A percentile compares a stretch with the other conserved stretches of the same genome.
phyloP scores from a whole-genome alignment of 1,140 invertebrate genomes.

The Diabrotica virgifera region DNA sequence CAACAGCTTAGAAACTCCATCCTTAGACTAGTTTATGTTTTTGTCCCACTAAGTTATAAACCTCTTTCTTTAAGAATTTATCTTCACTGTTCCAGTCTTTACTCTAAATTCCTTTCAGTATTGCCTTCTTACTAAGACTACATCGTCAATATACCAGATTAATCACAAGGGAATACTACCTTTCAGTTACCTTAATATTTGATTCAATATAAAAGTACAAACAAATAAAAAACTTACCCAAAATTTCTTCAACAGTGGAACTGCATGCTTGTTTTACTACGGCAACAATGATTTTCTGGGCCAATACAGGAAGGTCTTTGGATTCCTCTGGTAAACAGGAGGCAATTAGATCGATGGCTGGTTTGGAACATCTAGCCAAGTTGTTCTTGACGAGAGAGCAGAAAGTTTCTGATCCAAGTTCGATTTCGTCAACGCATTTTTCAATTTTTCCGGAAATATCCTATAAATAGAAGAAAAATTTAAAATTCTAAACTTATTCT shows the following conservation, averaged over 20 bases:
- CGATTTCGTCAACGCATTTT: slow-evolving; percentile 18
- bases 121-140: too few relatives aligned
- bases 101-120: too few relatives aligned
- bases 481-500: not conserved
- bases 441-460: slow-evolving; percentile 14
- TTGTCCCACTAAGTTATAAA: too few relatives aligned
- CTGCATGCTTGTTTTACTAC: slow-evolving; percentile 18
- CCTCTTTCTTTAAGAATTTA: too few relatives aligned
- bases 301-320: slow-evolving; percentile 19
- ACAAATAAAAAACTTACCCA: slow-evolving; percentile 19
- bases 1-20: too few relatives aligned
- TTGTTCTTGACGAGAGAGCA: slow-evolving; percentile 25
- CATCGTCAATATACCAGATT: too few relatives aligned
- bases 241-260: slow-evolving; percentile 24
- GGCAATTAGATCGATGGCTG: slow-evolving; percentile 11
- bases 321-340: slow-evolving; percentile 23
- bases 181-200: too few relatives aligned
- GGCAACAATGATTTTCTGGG: slow-evolving; percentile 10
- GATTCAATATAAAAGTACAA: too few relatives aligned
- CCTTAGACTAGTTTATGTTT: too few relatives aligned
- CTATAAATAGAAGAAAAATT: slow-evolving; percentile 13
- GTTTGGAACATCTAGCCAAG: slow-evolving; percentile 21
- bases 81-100: too few relatives aligned
- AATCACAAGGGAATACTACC: too few relatives aligned
- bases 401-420: slow-evolving; percentile 21